phyloP scores from a whole-genome alignment of 2,797 vertebrate genomes.

The Hippocampus kuda region DNA sequence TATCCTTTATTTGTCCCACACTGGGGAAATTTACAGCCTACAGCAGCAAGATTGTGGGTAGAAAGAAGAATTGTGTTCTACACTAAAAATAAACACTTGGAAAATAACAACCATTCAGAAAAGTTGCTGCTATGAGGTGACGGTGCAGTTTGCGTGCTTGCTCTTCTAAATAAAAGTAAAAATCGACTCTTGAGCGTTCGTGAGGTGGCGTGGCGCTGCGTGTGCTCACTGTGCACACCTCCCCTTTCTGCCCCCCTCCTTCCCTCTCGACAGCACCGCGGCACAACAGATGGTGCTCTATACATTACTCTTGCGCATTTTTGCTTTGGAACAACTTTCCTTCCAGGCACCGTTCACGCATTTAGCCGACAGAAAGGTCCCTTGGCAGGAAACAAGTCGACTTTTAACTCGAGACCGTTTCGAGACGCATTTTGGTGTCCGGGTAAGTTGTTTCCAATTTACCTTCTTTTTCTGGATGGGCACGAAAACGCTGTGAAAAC shows the following conservation, averaged over 20 bases:
- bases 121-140: no score
- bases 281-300: conserved; percentile 63
- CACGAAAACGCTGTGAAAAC: neutral
- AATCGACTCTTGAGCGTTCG: neutral
- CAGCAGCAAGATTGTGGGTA: no score
- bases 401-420: conserved; percentile 46
- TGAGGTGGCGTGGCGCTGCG: neutral
- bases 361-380: conserved; percentile 9
- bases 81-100: no score
- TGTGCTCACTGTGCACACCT: conserved; percentile 8
- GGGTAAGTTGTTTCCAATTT: conserved; percentile 51
- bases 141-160: neutral
- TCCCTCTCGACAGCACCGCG: conserved; percentile 33
- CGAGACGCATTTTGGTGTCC: conserved; percentile 42
- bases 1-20: no score
- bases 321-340: conserved; percentile 38
- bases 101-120: no score
- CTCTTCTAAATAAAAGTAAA: neutral
- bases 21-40: no score
- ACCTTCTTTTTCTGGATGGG: no score
- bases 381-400: conserved; percentile 31
- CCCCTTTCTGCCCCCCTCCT: neutral
- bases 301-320: conserved; percentile 40
- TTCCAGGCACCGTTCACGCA: conserved; percentile 38
- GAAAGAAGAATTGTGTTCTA: no score